phyloP scores from a whole-genome alignment of 2,888 invertebrate genomes.

The Notodonta dromedarius region DNA sequence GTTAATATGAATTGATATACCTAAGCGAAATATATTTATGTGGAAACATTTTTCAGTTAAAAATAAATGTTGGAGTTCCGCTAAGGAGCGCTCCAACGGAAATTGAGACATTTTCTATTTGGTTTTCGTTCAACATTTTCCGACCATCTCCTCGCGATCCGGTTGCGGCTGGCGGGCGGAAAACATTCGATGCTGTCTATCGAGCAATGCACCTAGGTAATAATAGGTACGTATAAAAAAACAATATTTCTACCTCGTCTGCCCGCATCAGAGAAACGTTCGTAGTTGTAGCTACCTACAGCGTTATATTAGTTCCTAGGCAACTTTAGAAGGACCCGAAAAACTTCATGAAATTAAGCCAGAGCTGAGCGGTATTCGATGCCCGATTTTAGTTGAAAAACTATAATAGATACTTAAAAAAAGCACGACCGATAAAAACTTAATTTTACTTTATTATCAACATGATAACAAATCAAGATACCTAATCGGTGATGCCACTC shows the following conservation, averaged over 20 bases:
- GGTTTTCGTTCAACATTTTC: constrained; percentile 73
- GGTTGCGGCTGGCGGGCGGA: constrained; percentile 54
- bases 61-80: constrained; percentile 60
- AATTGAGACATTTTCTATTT: constrained; percentile 80
- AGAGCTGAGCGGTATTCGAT: too few relatives aligned
- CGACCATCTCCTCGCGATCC: constrained; percentile 66
- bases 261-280: too few relatives aligned
- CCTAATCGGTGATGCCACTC: too few relatives aligned
- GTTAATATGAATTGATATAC: constrained; percentile 31
- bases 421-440: too few relatives aligned
- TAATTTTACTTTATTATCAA: too few relatives aligned
- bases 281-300: too few relatives aligned
- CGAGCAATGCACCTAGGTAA: constrained; percentile 28
- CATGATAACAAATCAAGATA: too few relatives aligned
- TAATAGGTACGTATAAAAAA: background rate
- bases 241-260: background rate
- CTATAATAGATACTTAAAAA: too few relatives aligned
- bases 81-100: constrained; percentile 68
- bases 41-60: constrained; percentile 46
- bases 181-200: constrained; percentile 57
- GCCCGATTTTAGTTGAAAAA: too few relatives aligned
- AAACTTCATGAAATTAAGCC: too few relatives aligned
- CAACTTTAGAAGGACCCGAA: too few relatives aligned
- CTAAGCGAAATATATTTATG: constrained; percentile 50
- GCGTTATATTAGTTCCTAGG: too few relatives aligned